phyloP scores from a whole-genome alignment of 2,797 vertebrate genomes.

The Tinamus major region DNA sequence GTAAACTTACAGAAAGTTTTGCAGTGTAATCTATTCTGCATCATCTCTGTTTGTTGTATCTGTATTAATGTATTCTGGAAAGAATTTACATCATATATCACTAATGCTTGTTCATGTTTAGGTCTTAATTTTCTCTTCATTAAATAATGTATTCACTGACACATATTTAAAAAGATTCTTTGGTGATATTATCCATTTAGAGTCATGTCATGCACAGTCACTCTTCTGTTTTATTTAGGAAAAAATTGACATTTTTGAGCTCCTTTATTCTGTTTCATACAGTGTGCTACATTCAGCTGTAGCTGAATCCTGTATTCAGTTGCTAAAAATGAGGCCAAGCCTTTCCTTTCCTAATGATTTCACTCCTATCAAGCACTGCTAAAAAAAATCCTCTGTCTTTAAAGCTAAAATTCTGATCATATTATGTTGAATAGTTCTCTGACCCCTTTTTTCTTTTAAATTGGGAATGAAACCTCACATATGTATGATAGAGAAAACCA shows the following conservation, averaged over 20 bases:
- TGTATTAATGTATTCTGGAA: neutral
- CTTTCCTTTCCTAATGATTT: constrained; percentile 6
- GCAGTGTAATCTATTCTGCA: neutral
- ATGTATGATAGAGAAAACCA: neutral
- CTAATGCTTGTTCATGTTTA: neutral
- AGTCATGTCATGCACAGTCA: constrained; percentile 26
- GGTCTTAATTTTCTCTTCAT: constrained; percentile 11
- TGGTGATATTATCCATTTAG: constrained; percentile 29
- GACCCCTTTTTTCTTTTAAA: neutral
- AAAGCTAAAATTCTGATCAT: neutral
- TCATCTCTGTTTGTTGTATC: neutral
- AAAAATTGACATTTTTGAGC: constrained; percentile 53
- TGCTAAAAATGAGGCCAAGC: constrained; percentile 22
- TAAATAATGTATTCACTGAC: neutral
- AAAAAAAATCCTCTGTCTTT: neutral
- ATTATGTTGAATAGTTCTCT: neutral
- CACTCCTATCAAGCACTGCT: neutral
- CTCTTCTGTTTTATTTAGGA: constrained; percentile 37
- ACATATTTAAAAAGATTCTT: constrained; percentile 24
- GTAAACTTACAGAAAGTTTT: neutral
- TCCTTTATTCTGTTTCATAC: neutral
- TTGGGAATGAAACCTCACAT: neutral
- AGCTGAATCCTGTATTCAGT: constrained; percentile 12
- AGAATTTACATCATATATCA: neutral
- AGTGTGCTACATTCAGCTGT: constrained; percentile 25